Conservation (phyloP, 2,888 invertebrate genomes). For the Chloromyia formosa region DNA sequence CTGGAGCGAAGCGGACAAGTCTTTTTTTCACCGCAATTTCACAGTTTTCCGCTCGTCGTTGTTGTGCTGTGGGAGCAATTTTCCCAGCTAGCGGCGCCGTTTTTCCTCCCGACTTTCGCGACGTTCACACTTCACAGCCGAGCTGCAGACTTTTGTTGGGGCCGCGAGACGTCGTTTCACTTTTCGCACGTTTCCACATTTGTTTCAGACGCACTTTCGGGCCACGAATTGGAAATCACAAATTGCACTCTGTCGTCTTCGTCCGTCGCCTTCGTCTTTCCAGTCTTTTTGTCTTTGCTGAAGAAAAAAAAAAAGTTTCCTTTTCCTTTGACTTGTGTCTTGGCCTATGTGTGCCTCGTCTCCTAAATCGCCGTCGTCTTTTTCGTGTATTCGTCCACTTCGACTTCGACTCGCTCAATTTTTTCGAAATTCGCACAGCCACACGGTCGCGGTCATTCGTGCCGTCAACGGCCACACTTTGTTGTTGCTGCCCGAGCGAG, state of each 20-base stretch:
- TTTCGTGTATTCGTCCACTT: constrained; percentile 23
- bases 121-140: constrained; percentile 4
- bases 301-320: background rate
- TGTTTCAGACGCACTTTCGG: constrained; percentile 18
- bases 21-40: background rate
- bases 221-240: background rate
- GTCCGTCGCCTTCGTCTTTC: background rate
- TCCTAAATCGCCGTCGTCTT: background rate
- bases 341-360: constrained; percentile 7
- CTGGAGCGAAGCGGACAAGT: background rate
- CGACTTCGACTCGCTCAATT: constrained; percentile 30
- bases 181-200: constrained; percentile 14
- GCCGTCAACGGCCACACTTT: constrained; percentile 30
- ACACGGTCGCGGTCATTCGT: constrained; percentile 19
- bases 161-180: constrained; percentile 1
- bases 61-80: background rate
- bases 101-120: constrained; percentile 19
- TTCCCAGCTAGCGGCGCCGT: too few species aligned
- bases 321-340: constrained; percentile 10
- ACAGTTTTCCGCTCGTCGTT: background rate
- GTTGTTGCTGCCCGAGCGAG: constrained; percentile 34
- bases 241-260: background rate
- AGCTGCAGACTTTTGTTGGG: constrained; percentile 1
- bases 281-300: background rate
- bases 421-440: constrained; percentile 39